These are phyloP conservation scores for Mimumesa dahlbomi DNA, from an alignment of 2,888 invertebrate species.

Conservation along the genomic window DNA sequence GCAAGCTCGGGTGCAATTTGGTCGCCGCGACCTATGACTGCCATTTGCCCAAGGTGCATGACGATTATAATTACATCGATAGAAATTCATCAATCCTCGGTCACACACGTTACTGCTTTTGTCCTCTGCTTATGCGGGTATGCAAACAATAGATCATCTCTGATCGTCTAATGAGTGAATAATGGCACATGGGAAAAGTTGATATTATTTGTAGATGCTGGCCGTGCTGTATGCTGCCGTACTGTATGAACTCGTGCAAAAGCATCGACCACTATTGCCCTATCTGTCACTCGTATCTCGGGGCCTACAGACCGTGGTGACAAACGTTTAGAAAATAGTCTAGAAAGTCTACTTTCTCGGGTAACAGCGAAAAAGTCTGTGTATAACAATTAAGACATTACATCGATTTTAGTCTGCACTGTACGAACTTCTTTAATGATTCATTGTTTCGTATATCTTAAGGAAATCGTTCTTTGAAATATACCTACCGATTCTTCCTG, in stretches of 20 bases:
- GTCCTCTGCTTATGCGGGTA: slow-evolving; percentile 61
- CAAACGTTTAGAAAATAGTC: not conserved
- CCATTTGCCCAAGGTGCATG: slow-evolving; percentile 62
- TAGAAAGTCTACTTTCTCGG: slow-evolving; percentile 39
- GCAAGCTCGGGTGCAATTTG: slow-evolving; percentile 44
- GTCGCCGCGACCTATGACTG: slow-evolving; percentile 51
- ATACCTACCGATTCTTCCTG: too few relatives aligned
- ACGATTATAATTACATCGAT: slow-evolving; percentile 56
- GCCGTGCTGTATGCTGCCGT: slow-evolving; percentile 83
- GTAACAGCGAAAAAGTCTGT: not conserved
- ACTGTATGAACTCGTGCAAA: slow-evolving; percentile 83
- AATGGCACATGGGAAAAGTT: slow-evolving; percentile 31
- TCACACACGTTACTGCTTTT: slow-evolving; percentile 55
- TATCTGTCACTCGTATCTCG: slow-evolving; percentile 82
- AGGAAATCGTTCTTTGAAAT: too few relatives aligned
- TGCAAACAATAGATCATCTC: not conserved
- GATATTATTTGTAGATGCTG: slow-evolving; percentile 81
- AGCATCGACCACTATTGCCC: slow-evolving; percentile 84
- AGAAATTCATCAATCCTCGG: slow-evolving; percentile 48
- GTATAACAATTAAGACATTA: not conserved
- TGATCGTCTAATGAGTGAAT: too few relatives aligned
- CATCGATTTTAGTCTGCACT: too few relatives aligned
- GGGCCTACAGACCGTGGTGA: slow-evolving; percentile 77
- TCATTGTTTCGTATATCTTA: too few relatives aligned
- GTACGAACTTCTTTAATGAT: too few relatives aligned